A percentile compares a stretch with the other conserved stretches of the same genome.
Evolutionary conservation across 2,113 vertebrate genomes (phyloP).

Genomic region (Forbesichthys papilliferus): DNA sequence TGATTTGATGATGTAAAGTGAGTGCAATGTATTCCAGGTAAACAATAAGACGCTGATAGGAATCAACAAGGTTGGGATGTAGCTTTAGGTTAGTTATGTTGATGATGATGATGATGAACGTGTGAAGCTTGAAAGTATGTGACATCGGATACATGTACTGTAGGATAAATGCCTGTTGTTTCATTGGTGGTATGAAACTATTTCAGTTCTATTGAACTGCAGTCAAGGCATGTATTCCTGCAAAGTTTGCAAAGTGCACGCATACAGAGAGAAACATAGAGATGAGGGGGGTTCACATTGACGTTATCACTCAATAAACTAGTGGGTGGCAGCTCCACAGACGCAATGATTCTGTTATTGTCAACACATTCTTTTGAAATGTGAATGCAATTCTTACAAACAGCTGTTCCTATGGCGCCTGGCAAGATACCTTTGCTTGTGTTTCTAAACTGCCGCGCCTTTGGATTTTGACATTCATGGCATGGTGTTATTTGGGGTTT

Average conservation of each 20-base stretch:
- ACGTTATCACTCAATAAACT: slow-evolving; percentile 54
- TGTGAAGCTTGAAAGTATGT: slow-evolving; percentile 14
- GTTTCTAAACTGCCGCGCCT: slow-evolving; percentile 41
- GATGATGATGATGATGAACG: no score
- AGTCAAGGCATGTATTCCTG: slow-evolving; percentile 46
- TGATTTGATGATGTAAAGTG: neutral
- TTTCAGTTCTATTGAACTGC: slow-evolving; percentile 50
- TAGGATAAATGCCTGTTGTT: slow-evolving; percentile 17
- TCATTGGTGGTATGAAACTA: slow-evolving; percentile 10
- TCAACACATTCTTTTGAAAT: slow-evolving; percentile 53
- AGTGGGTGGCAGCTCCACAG: slow-evolving; percentile 45
- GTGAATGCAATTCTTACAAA: slow-evolving; percentile 49
- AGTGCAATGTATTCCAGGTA: neutral
- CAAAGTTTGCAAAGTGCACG: slow-evolving; percentile 48
- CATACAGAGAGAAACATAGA: slow-evolving; percentile 34
- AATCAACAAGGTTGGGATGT: neutral
- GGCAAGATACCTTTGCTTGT: slow-evolving; percentile 17
- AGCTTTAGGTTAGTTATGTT: neutral
- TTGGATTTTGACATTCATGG: slow-evolving; percentile 46
- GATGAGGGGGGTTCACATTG: slow-evolving; percentile 53
- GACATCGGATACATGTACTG: neutral
- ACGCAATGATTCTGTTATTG: slow-evolving; percentile 39
- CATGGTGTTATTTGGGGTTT: slow-evolving; percentile 50
- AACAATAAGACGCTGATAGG: neutral
- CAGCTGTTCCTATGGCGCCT: slow-evolving; percentile 35